phyloP scores from a whole-genome alignment of 2,797 vertebrate genomes.

The Sebastes diploproa region DNA sequence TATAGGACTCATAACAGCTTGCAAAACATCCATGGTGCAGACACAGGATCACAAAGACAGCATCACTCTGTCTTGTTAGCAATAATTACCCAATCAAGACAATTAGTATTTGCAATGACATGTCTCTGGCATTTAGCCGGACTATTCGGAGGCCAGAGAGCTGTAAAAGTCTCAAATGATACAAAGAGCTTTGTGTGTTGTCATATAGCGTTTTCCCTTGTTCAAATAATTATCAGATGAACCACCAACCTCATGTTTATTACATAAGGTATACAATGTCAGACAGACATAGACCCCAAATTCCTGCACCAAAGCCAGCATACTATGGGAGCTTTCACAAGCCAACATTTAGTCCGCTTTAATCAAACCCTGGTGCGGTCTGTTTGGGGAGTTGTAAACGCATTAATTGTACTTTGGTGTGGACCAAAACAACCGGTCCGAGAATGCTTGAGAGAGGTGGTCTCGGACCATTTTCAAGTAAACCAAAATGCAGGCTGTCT shows the following conservation, averaged over 20 bases:
- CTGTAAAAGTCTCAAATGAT: constrained; percentile 1
- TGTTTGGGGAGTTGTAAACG: no score
- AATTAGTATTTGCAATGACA: constrained; percentile 31
- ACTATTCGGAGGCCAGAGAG: constrained; percentile 1
- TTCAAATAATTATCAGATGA: constrained; percentile 36
- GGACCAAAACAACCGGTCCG: no score
- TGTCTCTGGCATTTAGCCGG: constrained; percentile 27
- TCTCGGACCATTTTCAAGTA: no score
- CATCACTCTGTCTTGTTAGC: constrained; percentile 9
- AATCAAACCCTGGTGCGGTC: no score
- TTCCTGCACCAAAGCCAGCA: not conserved
- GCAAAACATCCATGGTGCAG: constrained; percentile 2
- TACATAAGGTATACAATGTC: not conserved
- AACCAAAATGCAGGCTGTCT: no score
- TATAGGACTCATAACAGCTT: not conserved
- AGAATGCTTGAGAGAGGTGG: no score
- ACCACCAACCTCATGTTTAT: not conserved
- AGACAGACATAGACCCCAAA: not conserved
- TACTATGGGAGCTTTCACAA: not conserved
- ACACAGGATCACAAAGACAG: constrained; percentile 15
- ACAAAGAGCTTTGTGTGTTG: constrained; percentile 38
- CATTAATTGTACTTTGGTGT: no score
- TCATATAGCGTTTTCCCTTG: not conserved
- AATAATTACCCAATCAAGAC: constrained; percentile 37
- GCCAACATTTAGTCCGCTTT: no score